Evolutionary conservation across 2,113 vertebrate genomes (phyloP).

Genomic region (Labeo catla): DNA sequence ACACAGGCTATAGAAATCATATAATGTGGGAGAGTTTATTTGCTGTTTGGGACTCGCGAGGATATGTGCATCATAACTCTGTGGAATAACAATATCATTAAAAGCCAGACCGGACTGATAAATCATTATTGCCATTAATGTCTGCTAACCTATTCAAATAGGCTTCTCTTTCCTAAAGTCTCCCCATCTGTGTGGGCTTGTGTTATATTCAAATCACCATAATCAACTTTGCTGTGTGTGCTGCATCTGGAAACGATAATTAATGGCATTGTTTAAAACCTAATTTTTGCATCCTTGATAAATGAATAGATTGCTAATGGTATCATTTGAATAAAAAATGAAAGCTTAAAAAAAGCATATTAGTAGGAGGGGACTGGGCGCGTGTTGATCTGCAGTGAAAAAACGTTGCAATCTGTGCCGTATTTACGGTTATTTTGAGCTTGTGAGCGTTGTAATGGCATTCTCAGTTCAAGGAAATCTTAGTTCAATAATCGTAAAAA

Average conservation of each 20-base stretch:
- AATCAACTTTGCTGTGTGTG: conserved; percentile 93
- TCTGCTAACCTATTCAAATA: conserved; percentile 93
- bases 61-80: conserved; percentile 85
- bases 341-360: conserved; percentile 60
- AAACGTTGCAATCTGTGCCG: conserved; percentile 38
- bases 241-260: conserved; percentile 96
- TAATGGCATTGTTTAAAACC: conserved; percentile 94
- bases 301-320: conserved; percentile 90
- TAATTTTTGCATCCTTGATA: conserved; percentile 92
- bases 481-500: background rate
- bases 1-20: conserved; percentile 62
- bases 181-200: conserved; percentile 93
- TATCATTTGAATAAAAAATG: conserved; percentile 95
- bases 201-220: conserved; percentile 92
- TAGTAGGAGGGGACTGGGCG: conserved; percentile 78
- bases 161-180: conserved; percentile 90
- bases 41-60: conserved; percentile 81
- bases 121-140: conserved; percentile 98
- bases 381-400: conserved; percentile 8
- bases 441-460: background rate
- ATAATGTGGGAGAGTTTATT: conserved; percentile 68
- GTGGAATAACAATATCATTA: conserved; percentile 95
- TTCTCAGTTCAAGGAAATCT: conserved; percentile 31
- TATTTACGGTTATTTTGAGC: conserved; percentile 28
- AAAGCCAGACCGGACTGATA: conserved; percentile 87